phyloP scores from a whole-genome alignment of 2,797 vertebrate genomes.

The Oceanodroma leucorhoa region DNA sequence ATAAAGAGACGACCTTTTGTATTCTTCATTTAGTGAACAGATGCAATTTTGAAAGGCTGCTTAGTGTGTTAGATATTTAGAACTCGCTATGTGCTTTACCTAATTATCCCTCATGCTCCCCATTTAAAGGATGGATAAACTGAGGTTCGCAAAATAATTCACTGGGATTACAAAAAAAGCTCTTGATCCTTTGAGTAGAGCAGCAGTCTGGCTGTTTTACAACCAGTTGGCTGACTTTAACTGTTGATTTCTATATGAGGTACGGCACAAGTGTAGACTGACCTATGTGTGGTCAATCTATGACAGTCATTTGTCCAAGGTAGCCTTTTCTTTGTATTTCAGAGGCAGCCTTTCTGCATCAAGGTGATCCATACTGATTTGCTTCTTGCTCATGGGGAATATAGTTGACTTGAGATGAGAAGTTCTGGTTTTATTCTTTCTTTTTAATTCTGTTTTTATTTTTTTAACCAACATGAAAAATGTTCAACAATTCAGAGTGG shows the following conservation, averaged over 20 bases:
- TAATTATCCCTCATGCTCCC: not conserved
- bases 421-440: not conserved
- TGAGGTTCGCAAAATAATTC: not conserved
- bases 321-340: not conserved
- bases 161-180: not conserved
- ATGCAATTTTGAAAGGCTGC: not conserved
- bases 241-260: not conserved
- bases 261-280: not conserved
- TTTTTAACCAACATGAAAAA: not conserved
- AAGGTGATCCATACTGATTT: not conserved
- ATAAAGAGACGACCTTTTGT: not conserved
- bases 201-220: not conserved
- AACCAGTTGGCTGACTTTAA: not conserved
- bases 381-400: not conserved
- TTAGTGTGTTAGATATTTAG: not conserved
- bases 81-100: not conserved
- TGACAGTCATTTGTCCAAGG: not conserved
- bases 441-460: not conserved
- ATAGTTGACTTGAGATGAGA: not conserved
- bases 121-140: not conserved
- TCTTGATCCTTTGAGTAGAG: not conserved
- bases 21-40: not conserved
- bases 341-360: not conserved
- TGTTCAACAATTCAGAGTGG: not conserved
- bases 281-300: not conserved